Evolutionary conservation across 1,140 invertebrate species (phyloP).

Genomic region (Andrena cerasifolii): DNA sequence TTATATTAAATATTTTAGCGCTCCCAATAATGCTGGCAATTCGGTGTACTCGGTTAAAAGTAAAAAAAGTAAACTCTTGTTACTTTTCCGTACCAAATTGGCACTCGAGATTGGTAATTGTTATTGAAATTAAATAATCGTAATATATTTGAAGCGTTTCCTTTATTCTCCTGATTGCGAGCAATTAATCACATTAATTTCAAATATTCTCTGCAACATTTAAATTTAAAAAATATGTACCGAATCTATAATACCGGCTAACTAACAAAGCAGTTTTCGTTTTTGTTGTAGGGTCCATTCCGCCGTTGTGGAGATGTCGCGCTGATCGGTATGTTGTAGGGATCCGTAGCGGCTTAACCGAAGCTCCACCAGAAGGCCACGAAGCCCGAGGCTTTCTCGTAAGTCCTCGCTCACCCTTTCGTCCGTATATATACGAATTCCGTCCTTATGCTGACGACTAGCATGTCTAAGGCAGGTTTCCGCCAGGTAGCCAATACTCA

Average conservation of each 20-base stretch:
- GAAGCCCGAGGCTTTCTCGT: too few relatives aligned
- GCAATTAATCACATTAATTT: background rate
- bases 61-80: background rate
- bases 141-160: background rate
- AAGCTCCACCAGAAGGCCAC: too few relatives aligned
- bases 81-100: background rate
- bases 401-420: too few relatives aligned
- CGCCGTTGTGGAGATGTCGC: background rate
- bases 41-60: background rate
- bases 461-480: too few relatives aligned
- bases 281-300: background rate
- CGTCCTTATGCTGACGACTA: too few relatives aligned
- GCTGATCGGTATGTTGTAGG: background rate
- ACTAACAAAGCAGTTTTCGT: background rate
- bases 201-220: background rate
- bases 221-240: background rate
- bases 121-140: background rate
- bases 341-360: too few relatives aligned
- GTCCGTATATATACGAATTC: too few relatives aligned
- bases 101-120: background rate
- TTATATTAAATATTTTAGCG: background rate
- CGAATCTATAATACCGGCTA: slow-evolving; percentile 1
- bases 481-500: too few relatives aligned
- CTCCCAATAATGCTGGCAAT: background rate
- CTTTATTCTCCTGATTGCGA: background rate